Base-by-base conservation (phyloP, 2,888 invertebrate species). In the Drosophila nr. perissopoda region DNA sequence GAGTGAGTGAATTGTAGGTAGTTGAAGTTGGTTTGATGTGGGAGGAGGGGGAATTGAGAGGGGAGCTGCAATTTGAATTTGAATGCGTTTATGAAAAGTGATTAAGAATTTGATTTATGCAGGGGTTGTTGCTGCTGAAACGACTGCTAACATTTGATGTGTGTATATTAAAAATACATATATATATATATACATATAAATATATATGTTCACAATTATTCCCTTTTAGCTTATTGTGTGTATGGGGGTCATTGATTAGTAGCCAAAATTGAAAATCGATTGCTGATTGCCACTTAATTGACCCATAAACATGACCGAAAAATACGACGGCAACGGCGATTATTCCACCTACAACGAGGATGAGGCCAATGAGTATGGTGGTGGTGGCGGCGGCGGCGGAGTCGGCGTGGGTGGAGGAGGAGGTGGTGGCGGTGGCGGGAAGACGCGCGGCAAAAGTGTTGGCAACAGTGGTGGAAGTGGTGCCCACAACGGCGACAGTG, bases 251-350 rank as follows among this genome's bases (percentile, higher is more conserved):
- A 54, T 33, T 60, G 63, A 53, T 62, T 57, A 53, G 57, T 72
- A 72, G 62, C 63, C 62, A 68, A 76, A 54, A 72, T 38, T 31
- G 29, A 57, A 53, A 72, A 52, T 46, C 46, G 46, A 25, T 46
- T 46, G 25, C 57, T 38, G 34, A 49, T 56, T 60, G 75, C 66
- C 58, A 53, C 16, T 52, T 40, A 91, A 59, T 25, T 68, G 36
- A 72, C 38, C 58, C 68, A 70, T 49, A 67, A 92, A 88, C 69
- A 93, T 93, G 93, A 91, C 93, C 64, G 93, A 93, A 74, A 87
- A 92, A 69, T 93, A 92, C 82, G 93, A 93, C 62, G 92, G 93
- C 63, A 93, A 93, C 81, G 93, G 93, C 60, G 93, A 93, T 70
- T 93, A 92, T 74, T 89, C 93, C 62, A 79, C 89, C 48, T 92